Percentiles rank a stretch among this genome's conserved stretches.
phyloP scores from a whole-genome alignment of 2,113 vertebrate species.

The Lota lota region DNA sequence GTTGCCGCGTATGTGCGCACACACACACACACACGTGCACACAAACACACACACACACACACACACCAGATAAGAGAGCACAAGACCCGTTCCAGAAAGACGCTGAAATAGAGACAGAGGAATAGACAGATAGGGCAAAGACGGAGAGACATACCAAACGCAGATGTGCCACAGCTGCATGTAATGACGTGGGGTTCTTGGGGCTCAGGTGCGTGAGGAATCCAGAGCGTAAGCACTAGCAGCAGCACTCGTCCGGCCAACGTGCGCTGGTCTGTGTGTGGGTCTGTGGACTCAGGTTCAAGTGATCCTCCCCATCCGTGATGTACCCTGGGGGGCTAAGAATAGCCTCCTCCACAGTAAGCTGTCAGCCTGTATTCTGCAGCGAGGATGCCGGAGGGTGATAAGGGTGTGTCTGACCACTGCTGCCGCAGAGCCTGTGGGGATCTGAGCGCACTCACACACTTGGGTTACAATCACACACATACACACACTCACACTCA shows the following conservation, averaged over 20 bases:
- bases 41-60: too few relatives aligned
- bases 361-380: constrained; percentile 53
- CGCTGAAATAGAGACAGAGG: background rate
- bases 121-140: background rate
- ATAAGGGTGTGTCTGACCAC: constrained; percentile 31
- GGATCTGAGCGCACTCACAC: constrained; percentile 31
- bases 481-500: background rate
- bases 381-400: constrained; percentile 11
- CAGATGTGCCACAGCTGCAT: background rate
- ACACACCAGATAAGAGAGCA: background rate
- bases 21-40: too few relatives aligned
- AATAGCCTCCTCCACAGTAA: constrained; percentile 56
- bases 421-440: constrained; percentile 5
- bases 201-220: constrained; percentile 22
- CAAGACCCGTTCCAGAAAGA: background rate
- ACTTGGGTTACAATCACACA: background rate
- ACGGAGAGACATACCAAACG: background rate
- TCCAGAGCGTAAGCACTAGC: constrained; percentile 1
- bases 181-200: background rate
- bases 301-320: background rate
- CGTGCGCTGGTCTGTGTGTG: constrained; percentile 7
- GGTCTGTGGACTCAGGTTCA: constrained; percentile 6
- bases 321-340: constrained; percentile 38
- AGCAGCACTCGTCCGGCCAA: too few relatives aligned
- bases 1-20: too few relatives aligned